Conservation (phyloP, 2,888 invertebrate genomes). For the Machimus rusticus region DNA sequence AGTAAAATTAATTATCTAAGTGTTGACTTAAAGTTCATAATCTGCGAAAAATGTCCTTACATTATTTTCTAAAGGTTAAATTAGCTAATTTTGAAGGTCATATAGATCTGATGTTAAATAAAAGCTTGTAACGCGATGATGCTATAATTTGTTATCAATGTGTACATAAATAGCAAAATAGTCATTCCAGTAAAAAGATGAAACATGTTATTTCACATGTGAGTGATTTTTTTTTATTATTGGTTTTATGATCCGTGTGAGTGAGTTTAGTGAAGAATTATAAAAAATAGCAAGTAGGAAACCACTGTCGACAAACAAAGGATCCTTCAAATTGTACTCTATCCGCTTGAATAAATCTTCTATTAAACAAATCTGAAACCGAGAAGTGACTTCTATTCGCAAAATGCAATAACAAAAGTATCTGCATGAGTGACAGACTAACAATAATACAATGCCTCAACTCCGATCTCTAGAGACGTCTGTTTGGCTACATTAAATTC, state of each 20-base stretch:
- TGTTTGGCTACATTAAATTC: background rate
- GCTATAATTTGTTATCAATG: background rate
- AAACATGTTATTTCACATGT: background rate
- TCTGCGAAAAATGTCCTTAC: too few relatives aligned
- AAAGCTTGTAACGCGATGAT: background rate
- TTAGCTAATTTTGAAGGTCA: background rate
- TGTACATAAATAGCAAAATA: background rate
- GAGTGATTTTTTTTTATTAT: too few relatives aligned
- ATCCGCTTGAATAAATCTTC: background rate
- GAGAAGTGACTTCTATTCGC: background rate
- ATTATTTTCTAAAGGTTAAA: background rate
- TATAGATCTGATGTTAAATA: background rate
- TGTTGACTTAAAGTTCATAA: too few relatives aligned
- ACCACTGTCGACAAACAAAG: background rate
- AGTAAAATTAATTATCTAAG: too few relatives aligned
- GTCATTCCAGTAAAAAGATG: background rate
- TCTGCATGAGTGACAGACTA: background rate
- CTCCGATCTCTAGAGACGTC: background rate
- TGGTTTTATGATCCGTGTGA: too few relatives aligned
- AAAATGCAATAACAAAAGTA: background rate
- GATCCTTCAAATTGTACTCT: background rate
- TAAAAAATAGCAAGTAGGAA: too few relatives aligned
- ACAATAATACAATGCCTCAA: background rate
- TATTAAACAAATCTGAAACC: background rate
- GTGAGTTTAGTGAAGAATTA: too few relatives aligned